A percentile compares a stretch with the other conserved stretches of the same genome.
Evolutionary conservation across 1,140 invertebrate genomes (phyloP).

Genomic region (Rhyacophila brunnea): DNA sequence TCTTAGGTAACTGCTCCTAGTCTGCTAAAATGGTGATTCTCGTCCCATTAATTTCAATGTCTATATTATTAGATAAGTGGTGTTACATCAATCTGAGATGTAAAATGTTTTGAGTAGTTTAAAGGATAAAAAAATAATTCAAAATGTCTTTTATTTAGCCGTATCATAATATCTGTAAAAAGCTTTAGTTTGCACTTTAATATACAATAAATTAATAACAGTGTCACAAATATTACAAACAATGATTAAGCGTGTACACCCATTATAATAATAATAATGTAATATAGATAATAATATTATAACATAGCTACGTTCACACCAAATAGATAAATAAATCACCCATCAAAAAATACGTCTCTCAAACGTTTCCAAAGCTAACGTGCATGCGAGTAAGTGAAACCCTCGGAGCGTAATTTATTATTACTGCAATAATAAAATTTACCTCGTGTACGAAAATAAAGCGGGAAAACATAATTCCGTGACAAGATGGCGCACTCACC

Average conservation of each 20-base stretch:
- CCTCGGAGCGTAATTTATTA: slow-evolving; percentile 6
- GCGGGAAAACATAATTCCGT: slow-evolving; percentile 5
- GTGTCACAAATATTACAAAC: background rate
- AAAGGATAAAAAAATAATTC: too few species aligned
- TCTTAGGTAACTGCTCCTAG: too few species aligned
- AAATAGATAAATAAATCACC: slow-evolving; percentile 26
- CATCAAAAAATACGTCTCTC: slow-evolving; percentile 13
- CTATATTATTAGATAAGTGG: too few species aligned
- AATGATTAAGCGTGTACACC: slow-evolving; percentile 1
- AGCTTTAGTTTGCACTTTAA: too few species aligned
- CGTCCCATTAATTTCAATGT: too few species aligned
- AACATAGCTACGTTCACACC: slow-evolving; percentile 17
- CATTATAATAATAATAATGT: background rate
- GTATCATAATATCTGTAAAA: too few species aligned
- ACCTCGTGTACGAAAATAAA: background rate
- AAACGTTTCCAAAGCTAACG: slow-evolving; percentile 25
- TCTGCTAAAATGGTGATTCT: too few species aligned
- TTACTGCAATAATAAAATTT: too few species aligned
- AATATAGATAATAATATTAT: background rate
- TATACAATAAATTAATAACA: background rate
- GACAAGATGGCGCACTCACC: slow-evolving; percentile 25
- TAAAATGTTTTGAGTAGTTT: too few species aligned
- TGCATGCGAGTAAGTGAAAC: slow-evolving; percentile 9
- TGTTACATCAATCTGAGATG: too few species aligned
- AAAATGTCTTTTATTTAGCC: too few species aligned